Percentiles rank a stretch among this genome's conserved stretches.
Conservation (phyloP, 2,797 vertebrate genomes). For the Lophius americanus region DNA sequence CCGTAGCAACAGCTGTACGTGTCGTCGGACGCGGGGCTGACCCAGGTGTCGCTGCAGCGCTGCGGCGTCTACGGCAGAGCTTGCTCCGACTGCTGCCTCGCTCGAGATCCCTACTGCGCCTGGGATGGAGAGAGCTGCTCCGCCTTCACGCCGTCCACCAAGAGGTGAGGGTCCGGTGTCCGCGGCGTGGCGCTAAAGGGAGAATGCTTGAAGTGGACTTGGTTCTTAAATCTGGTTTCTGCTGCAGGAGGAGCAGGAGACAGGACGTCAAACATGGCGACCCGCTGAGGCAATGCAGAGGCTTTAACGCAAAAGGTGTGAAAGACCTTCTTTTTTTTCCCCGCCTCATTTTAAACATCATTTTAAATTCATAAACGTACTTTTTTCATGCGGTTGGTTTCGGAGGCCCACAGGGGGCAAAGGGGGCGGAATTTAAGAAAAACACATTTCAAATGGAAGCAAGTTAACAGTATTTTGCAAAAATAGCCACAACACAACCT, state of each 20-base stretch:
- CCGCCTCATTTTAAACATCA: background rate
- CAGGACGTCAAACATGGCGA: constrained; percentile 89
- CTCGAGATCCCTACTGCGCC: constrained; percentile 88
- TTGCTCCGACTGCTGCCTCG: constrained; percentile 89
- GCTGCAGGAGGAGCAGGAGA: constrained; percentile 85
- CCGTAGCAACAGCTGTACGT: constrained; percentile 89
- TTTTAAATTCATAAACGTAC: accelerated
- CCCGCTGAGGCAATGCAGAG: constrained; percentile 86
- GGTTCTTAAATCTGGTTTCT: constrained; percentile 7
- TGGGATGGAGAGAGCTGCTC: constrained; percentile 89
- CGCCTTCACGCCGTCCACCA: constrained; percentile 86
- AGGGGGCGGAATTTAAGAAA: too few species aligned
- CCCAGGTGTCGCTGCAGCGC: constrained; percentile 89
- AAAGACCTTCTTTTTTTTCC: accelerated
- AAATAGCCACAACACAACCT: too few species aligned
- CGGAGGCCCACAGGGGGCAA: too few species aligned
- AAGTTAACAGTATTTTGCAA: too few species aligned
- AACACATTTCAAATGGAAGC: too few species aligned
- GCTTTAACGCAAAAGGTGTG: constrained; percentile 88
- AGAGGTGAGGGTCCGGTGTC: constrained; percentile 72
- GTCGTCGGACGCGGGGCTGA: constrained; percentile 86
- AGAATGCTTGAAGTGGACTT: background rate
- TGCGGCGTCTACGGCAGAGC: constrained; percentile 86
- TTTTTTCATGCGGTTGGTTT: background rate
- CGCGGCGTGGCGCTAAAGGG: background rate